phyloP scores from a whole-genome alignment of 2,888 invertebrate species.

The Brachyopa scutellaris region DNA sequence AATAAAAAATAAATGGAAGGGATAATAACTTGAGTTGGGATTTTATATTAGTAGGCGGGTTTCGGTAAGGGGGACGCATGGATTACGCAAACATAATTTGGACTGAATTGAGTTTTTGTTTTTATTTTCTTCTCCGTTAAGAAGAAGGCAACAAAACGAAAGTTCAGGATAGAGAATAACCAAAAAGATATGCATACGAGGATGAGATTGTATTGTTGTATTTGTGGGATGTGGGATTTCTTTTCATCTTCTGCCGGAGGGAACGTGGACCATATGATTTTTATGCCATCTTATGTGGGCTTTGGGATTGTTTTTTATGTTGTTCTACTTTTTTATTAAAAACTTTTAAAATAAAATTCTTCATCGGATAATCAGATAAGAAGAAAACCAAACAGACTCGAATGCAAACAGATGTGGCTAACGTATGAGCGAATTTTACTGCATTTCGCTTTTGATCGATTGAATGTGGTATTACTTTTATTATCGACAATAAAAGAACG shows the following conservation, averaged over 20 bases:
- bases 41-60: conserved; percentile 21
- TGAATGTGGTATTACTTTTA: conserved; percentile 15
- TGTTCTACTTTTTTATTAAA: conserved; percentile 63
- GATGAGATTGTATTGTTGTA: conserved; percentile 40
- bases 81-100: conserved; percentile 70
- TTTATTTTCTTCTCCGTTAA: conserved; percentile 19
- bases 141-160: conserved; percentile 26
- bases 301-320: conserved; percentile 55
- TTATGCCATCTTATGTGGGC: conserved; percentile 68
- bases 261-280: conserved; percentile 63
- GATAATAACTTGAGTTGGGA: conserved; percentile 71
- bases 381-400: neutral
- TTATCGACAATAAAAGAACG: neutral
- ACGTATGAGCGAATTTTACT: neutral
- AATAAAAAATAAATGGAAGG: conserved; percentile 70
- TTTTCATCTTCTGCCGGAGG: conserved; percentile 16
- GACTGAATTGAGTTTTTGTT: conserved; percentile 67
- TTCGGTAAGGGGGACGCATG: conserved; percentile 6
- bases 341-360: conserved; percentile 21
- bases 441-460: conserved; percentile 9
- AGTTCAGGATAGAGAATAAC: conserved; percentile 49
- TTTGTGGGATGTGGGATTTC: conserved; percentile 53
- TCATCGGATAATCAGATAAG: conserved; percentile 39
- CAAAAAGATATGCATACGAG: conserved; percentile 53
- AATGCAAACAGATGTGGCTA: conserved; percentile 16